Percentiles rank a stretch among this genome's conserved stretches.
Evolutionary conservation across 2,113 vertebrate genomes (phyloP).

Genomic region (Centrocercus urophasianus): DNA sequence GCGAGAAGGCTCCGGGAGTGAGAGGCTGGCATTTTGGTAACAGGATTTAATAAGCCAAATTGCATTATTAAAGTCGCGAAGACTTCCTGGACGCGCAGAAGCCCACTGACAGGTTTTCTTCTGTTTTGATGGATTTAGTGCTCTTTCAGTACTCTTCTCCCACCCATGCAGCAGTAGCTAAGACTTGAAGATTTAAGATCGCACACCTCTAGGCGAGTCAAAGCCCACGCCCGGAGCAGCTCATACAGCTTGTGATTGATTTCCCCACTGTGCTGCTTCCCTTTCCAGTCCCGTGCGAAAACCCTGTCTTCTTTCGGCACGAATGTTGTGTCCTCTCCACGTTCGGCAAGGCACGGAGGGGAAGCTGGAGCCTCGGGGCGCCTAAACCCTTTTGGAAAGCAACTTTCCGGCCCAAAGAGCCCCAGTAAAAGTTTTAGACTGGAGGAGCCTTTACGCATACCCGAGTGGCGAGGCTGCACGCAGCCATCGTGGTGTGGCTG

Average conservation of each 20-base stretch:
- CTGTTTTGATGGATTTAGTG: constrained; percentile 32
- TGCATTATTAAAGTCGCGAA: background rate
- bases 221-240: background rate
- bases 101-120: constrained; percentile 14
- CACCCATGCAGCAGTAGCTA: background rate
- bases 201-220: constrained; percentile 24
- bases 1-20: background rate
- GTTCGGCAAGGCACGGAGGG: background rate
- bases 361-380: background rate
- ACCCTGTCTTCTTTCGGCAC: background rate
- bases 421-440: background rate
- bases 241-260: constrained; percentile 46
- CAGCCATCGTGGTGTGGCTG: background rate
- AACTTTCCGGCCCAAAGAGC: background rate
- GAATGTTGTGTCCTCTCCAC: background rate
- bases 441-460: background rate
- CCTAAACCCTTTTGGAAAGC: background rate
- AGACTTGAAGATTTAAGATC: constrained; percentile 39
- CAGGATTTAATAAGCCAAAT: background rate
- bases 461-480: background rate
- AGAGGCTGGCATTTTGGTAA: background rate
- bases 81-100: background rate
- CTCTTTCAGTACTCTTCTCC: constrained; percentile 23
- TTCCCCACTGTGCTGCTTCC: background rate
- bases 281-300: background rate